Evolutionary conservation across 2,113 vertebrate genomes (phyloP).

Genomic region (Larimichthys crocea): DNA sequence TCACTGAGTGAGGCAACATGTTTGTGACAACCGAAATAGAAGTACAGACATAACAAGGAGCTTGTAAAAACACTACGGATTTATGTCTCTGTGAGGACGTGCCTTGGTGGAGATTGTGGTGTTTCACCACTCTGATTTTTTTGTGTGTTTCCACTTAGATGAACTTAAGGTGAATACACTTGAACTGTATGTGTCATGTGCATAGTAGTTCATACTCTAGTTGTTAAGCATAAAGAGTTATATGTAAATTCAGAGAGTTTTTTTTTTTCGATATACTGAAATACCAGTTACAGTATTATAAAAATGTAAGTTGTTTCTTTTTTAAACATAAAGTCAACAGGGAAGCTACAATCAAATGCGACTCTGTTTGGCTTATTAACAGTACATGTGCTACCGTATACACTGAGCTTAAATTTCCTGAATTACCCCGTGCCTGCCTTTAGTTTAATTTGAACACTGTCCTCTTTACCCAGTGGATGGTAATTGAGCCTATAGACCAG

Average conservation of each 20-base stretch:
- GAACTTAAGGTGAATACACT: conserved; percentile 51
- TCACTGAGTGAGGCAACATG: conserved; percentile 59
- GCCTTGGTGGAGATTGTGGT: conserved; percentile 61
- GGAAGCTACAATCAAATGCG: conserved; percentile 1
- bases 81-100: conserved; percentile 71
- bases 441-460: conserved; percentile 56
- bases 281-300: not conserved
- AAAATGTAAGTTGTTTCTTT: not conserved
- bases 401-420: conserved; percentile 22
- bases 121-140: conserved; percentile 56
- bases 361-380: conserved; percentile 6
- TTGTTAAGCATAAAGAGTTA: conserved; percentile 6
- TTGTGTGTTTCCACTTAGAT: conserved; percentile 52
- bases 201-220: conserved; percentile 7
- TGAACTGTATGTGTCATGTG: conserved; percentile 7
- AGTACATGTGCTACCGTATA: conserved; percentile 2
- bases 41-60: conserved; percentile 73
- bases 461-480: conserved; percentile 41
- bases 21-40: conserved; percentile 80
- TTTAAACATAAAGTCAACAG: not conserved
- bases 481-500: conserved; percentile 52
- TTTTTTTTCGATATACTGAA: not conserved
- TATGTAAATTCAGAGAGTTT: not conserved
- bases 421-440: conserved; percentile 4
- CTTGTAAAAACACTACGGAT: conserved; percentile 76